phyloP scores from a whole-genome alignment of 2,888 invertebrate species.

The Meiosimyza platycephala region DNA sequence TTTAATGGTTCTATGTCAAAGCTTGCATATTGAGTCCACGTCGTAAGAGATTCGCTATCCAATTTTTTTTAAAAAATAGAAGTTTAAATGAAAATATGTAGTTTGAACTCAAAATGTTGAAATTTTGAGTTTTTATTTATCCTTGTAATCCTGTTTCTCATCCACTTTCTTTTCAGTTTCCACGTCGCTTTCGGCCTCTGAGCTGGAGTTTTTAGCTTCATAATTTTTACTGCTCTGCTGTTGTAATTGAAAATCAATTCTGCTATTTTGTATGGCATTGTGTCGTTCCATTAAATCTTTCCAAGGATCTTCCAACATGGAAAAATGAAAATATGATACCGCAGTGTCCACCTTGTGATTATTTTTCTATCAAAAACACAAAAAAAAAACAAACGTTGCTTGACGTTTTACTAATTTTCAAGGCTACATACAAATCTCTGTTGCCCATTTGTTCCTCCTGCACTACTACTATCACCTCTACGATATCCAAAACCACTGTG shows the following conservation, averaged over 20 bases:
- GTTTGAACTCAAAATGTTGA: neutral
- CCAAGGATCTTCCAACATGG: slow-evolving; percentile 66
- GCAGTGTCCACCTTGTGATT: slow-evolving; percentile 16
- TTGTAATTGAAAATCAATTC: slow-evolving; percentile 38
- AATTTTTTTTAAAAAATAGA: neutral
- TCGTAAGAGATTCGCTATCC: too few relatives aligned
- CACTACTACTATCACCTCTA: neutral
- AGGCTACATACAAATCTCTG: slow-evolving; percentile 7
- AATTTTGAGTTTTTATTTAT: too few relatives aligned
- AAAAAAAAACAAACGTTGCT: too few relatives aligned
- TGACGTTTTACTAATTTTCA: neutral
- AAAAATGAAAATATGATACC: slow-evolving; percentile 56
- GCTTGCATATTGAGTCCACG: too few relatives aligned
- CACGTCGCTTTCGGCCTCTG: neutral
- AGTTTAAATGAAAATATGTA: neutral
- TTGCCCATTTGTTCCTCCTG: slow-evolving; percentile 4
- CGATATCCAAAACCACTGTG: neutral
- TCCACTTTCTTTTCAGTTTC: neutral
- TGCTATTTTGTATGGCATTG: slow-evolving; percentile 53
- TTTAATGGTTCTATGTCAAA: too few relatives aligned
- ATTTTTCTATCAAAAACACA: neutral
- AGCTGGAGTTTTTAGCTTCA: neutral
- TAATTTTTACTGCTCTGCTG: neutral
- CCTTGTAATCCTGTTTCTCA: neutral
- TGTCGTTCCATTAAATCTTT: slow-evolving; percentile 56